Conservation (phyloP, 2,113 vertebrate species). For the Lanius collurio region DNA sequence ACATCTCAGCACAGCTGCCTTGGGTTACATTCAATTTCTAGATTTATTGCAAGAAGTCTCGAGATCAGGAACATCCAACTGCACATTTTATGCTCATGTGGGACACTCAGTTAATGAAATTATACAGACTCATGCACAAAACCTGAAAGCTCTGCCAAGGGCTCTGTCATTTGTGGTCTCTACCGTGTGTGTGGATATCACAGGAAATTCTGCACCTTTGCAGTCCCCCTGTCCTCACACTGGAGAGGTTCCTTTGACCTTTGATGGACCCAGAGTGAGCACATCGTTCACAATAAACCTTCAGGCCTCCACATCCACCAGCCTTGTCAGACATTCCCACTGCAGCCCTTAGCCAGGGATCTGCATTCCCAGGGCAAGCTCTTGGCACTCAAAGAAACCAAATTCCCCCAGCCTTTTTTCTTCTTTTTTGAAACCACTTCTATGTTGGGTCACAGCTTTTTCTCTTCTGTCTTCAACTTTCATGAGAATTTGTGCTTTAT, state of each 20-base stretch:
- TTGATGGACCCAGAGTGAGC: background rate
- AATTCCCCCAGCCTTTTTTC: background rate
- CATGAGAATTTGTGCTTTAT: background rate
- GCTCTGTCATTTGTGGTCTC: background rate
- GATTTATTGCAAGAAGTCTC: background rate
- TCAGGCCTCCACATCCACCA: background rate
- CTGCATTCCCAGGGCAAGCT: background rate
- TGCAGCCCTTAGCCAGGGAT: background rate
- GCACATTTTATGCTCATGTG: background rate
- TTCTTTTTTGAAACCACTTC: background rate
- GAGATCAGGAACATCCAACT: background rate
- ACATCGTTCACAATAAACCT: background rate
- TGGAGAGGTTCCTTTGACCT: background rate
- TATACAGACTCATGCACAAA: background rate
- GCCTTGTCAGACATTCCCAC: background rate
- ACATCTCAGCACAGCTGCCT: background rate
- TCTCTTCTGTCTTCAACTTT: background rate
- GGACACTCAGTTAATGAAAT: background rate
- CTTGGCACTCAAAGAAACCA: background rate
- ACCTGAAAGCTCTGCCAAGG: background rate
- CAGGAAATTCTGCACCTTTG: background rate
- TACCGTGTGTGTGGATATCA: fast-evolving
- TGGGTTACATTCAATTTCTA: background rate
- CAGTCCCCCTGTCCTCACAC: background rate
- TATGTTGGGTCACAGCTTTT: background rate